Evolutionary conservation across 1,140 invertebrate genomes (phyloP).

Genomic region (Alviniconcha marisindica): DNA sequence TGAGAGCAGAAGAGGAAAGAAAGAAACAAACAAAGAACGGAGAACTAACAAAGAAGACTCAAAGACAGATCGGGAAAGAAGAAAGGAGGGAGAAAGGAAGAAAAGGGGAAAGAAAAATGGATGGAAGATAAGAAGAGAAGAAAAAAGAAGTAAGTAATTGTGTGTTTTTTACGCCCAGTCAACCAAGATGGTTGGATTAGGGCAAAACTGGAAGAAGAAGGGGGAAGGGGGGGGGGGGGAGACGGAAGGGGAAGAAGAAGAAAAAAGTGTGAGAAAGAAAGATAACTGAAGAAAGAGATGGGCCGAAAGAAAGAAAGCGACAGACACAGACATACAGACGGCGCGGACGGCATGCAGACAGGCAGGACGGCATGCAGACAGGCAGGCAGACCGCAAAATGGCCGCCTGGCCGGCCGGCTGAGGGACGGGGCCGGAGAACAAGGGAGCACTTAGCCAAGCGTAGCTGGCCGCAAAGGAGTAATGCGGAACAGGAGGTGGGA

Average conservation of each 20-base stretch:
- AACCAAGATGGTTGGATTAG: not conserved
- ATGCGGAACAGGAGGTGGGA: too few species aligned
- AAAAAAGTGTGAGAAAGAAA: not conserved
- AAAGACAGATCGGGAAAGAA: not conserved
- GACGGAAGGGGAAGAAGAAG: constrained; percentile 4
- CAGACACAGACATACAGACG: not conserved
- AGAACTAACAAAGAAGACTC: not conserved
- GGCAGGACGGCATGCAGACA: too few species aligned
- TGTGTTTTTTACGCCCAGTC: too few species aligned
- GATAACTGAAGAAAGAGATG: not conserved
- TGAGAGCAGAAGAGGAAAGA: constrained; percentile 16
- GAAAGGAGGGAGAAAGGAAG: constrained; percentile 4
- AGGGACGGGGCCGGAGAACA: not conserved
- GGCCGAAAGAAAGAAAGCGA: not conserved
- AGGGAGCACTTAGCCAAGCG: not conserved
- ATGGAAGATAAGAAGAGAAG: not conserved
- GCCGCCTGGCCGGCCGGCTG: not conserved
- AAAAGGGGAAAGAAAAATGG: not conserved
- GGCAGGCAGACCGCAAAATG: too few species aligned
- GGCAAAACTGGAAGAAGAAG: constrained; percentile 12
- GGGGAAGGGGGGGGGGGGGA: not conserved
- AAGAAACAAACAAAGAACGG: not conserved
- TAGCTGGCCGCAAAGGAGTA: not conserved
- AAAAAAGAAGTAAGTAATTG: too few species aligned
- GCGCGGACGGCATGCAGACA: not conserved